A percentile compares a stretch with the other conserved stretches of the same genome.
Evolutionary conservation across 2,797 vertebrate genomes (phyloP).

Genomic region (Notolabrus celidotus): DNA sequence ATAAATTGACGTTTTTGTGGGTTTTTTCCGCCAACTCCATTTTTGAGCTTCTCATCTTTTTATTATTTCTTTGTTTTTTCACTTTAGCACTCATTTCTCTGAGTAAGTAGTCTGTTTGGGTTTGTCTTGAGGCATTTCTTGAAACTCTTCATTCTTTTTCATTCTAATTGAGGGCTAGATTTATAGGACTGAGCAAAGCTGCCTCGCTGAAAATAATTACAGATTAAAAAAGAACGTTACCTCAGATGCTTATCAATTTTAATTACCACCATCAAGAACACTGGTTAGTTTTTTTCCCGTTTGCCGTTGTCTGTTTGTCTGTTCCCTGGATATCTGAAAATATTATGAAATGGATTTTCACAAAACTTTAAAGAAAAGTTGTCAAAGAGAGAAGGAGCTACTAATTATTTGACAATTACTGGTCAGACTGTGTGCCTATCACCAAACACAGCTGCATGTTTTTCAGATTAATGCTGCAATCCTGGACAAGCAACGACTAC

Average conservation of each 20-base stretch:
- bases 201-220: conserved; percentile 36
- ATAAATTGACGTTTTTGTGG: conserved; percentile 16
- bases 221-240: conserved; percentile 35
- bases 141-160: conserved; percentile 15
- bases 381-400: background rate
- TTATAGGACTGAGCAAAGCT: conserved; percentile 17
- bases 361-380: conserved; percentile 13
- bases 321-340: conserved; percentile 9
- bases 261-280: conserved; percentile 53
- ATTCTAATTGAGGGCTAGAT: conserved; percentile 21
- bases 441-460: conserved; percentile 13
- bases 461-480: conserved; percentile 1
- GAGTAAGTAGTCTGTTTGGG: conserved; percentile 24
- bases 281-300: background rate
- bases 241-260: conserved; percentile 56
- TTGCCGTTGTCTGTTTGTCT: conserved; percentile 25
- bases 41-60: conserved; percentile 18
- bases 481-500: background rate
- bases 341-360: conserved; percentile 8
- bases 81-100: conserved; percentile 11
- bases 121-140: conserved; percentile 26
- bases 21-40: conserved; percentile 4
- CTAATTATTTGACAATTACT: background rate
- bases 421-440: background rate
- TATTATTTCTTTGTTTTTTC: conserved; percentile 29